Evolutionary conservation across 53 echinoderm and acorn worm genomes (phyloP), one percentile per base, ranked within the genome.

Genomic region (Apostichopus leukothele): DNA sequence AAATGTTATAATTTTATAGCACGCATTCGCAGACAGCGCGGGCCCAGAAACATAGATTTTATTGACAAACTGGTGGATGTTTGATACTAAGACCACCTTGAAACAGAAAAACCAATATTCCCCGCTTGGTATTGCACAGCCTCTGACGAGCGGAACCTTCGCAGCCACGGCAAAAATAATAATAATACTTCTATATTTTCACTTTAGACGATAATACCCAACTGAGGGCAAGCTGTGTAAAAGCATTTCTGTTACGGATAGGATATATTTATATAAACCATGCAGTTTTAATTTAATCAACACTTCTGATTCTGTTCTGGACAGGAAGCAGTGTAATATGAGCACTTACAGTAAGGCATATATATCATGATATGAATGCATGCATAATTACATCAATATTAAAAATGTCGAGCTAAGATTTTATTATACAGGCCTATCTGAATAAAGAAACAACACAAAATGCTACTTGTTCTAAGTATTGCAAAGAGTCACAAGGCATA

Each of bases 251-350:
- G 52, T 77, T 77, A 77, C 77, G 27, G 14, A 25, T 21, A 21
- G 77, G 77, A 39, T 77, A 50, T 77, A 39, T 39, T 39, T 39
- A 25, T 7, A 77, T 50, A 5, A 77, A 52, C 77, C 18, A 7
- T 27, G 50, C 52, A 16, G 77, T 27, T 77, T 5, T 77, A 77
- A 77, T 77, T 77, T 51, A 77, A 77, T 77, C 50, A 63, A 63
- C 63, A 77, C 16, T 77, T 51, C 11, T 63, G 63, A 16, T 16
- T 63, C 63, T 39, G 39, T 39, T 39, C 39, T 39, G 39, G 39
- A 39, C 0, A 39, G 39, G 39, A 39, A 39, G 39, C 39, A 39
- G 39, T 39, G 39, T 39, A 39, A 39, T 39, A 39, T 39, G 39
- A 39, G 39, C 39, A 39, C 39, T 39, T 39, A 39, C 39, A 39